phyloP scores from a whole-genome alignment of 1,140 invertebrate species.

The Agraylea sexmaculata region DNA sequence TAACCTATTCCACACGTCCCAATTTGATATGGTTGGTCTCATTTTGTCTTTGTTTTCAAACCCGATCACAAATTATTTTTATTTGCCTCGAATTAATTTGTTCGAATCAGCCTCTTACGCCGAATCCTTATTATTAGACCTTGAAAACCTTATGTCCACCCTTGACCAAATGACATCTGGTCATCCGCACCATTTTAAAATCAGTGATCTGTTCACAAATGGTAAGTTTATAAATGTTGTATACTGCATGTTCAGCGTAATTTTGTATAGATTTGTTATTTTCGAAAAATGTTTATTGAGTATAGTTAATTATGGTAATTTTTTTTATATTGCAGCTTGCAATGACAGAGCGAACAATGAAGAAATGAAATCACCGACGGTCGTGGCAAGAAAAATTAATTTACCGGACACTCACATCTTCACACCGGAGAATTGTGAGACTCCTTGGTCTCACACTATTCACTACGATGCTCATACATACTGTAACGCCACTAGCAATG shows the following conservation, averaged over 20 bases:
- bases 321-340: conserved; percentile 30
- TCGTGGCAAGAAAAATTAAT: conserved; percentile 31
- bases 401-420: conserved; percentile 40
- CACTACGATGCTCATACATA: conserved; percentile 29
- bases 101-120: conserved; percentile 41
- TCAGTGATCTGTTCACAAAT: conserved; percentile 39
- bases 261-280: conserved; percentile 2
- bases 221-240: conserved; percentile 30
- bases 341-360: conserved; percentile 21
- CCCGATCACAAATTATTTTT: neutral
- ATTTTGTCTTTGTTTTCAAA: conserved; percentile 3
- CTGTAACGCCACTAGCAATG: conserved; percentile 4
- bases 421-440: conserved; percentile 38
- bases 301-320: too few relatives aligned
- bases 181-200: conserved; percentile 37
- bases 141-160: conserved; percentile 46
- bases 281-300: too few relatives aligned
- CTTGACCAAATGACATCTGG: conserved; percentile 42
- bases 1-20: neutral
- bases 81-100: neutral
- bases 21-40: neutral
- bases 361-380: conserved; percentile 5
- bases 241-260: neutral
- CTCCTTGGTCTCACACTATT: conserved; percentile 37
- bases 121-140: conserved; percentile 49